Conservation (phyloP, 1,140 invertebrate genomes). For the Drosophila parabipectinata region DNA sequence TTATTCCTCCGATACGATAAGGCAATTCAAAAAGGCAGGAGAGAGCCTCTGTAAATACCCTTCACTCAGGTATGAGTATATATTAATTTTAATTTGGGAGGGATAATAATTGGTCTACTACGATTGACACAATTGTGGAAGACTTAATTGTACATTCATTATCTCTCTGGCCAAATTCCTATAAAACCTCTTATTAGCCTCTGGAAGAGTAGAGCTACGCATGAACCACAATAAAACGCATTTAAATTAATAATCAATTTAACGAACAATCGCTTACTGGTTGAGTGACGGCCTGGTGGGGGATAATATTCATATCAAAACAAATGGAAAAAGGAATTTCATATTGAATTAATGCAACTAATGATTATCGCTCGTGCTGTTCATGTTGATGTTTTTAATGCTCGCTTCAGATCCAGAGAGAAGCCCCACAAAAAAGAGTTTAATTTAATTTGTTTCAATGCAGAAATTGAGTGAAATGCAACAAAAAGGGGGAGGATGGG, state of each 20-base stretch:
- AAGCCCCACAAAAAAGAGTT: slow-evolving; percentile 33
- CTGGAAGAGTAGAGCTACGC: slow-evolving; percentile 4
- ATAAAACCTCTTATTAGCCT: neutral
- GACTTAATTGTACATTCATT: no score
- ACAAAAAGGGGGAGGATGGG: slow-evolving; percentile 14
- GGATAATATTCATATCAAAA: slow-evolving; percentile 22
- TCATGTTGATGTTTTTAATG: slow-evolving; percentile 12
- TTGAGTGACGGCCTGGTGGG: neutral
- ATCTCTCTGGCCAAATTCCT: neutral
- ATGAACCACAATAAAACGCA: slow-evolving; percentile 34
- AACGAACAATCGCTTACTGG: slow-evolving; percentile 49
- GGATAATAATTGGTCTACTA: no score
- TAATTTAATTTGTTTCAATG: slow-evolving; percentile 73
- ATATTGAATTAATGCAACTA: slow-evolving; percentile 72
- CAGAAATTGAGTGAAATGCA: slow-evolving; percentile 10
- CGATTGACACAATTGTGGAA: neutral
- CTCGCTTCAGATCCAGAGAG: slow-evolving; percentile 1
- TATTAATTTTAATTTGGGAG: neutral
- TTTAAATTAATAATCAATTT: slow-evolving; percentile 79
- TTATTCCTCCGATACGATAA: slow-evolving; percentile 35
- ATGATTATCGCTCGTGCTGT: slow-evolving; percentile 50
- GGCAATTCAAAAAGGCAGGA: slow-evolving; percentile 23
- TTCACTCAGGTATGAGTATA: neutral
- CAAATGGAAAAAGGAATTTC: slow-evolving; percentile 48
- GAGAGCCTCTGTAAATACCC: slow-evolving; percentile 1